Base-by-base conservation (phyloP, 2,113 vertebrate genomes). In the Fulica atra region DNA sequence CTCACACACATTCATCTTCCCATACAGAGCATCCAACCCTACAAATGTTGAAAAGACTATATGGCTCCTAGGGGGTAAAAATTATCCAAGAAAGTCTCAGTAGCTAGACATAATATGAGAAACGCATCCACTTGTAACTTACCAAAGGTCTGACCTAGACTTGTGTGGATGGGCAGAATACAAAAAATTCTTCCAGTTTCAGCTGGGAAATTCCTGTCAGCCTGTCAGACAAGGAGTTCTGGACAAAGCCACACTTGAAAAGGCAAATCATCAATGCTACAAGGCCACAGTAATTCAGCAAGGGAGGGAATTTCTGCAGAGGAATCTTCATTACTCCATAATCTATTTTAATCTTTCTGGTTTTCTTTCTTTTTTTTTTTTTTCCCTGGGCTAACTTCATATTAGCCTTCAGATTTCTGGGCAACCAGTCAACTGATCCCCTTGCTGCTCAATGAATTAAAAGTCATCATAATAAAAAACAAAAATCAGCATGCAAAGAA, bases 1-100 rank as follows among this genome's bases (percentile, higher is more conserved):
- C 92, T 91, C 69, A 96, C 59, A 28, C 36, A 86, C 69, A 95
- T 94, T 92, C 92, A 95, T 94, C 93, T 97, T 98, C 89, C 92
- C 95, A 91, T 94, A 87, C 36, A 93, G 89, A 90, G 94, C 93
- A 97, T 29, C 59, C 84, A 96, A 95, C 86, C 92, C 93, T 90
- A 81, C 76, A 96, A 77, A 63, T 42, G 42, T 93, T 38, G 7
- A 79, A 93, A 91, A 96, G 94, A 59, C 77, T 76, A 81, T 83
- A 97, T 64, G 95, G 92, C 81, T 91, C 81, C 93, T 53, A 66
- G 33, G 72, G 74, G 68, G 29, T 36, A 84, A 73, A 96, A 91
- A 86, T 91, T 94, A 91, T 81, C 87, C 87, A 93, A 97, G 88
- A 80, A 88, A 93, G 86, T 82, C 71, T 92, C 95, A 68, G 89